Base-by-base conservation (phyloP, 2,888 invertebrate genomes). In the Diaphora mendica region DNA sequence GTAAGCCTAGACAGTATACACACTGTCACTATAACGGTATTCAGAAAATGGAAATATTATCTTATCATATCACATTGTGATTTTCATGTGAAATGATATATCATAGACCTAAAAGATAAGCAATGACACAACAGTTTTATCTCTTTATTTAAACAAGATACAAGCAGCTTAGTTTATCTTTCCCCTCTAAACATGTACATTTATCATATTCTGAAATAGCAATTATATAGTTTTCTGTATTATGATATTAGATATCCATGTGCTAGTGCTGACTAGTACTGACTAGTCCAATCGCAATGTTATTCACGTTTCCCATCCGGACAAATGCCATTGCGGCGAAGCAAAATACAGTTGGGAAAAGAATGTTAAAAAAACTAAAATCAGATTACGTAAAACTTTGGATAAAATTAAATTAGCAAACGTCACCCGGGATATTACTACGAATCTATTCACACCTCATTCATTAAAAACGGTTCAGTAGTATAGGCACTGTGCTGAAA, bases 21-120 rank as follows among this genome's bases (percentile, higher is more conserved):
- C 30, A 30, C 7, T 17, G 26, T 15, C 5, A 30, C 62, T 30
- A 15, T 2, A 17, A n/a, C 5, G 48, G 59, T 26, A 59, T 59
- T 59, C 5, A 59, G 26, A 59, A n/a, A 55, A 8, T 59, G 59
- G 39, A 64, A 65, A 39, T 65, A 39, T 35, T 39, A 39, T 33
- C 1, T 39, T 39, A n/a, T 65, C 65, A 23, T 65, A 65, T 65
- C 65, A 67, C 72, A 75, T 77, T 72, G 26, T 59, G 59, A 59
- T 59, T 59, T 59, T 15, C 26, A 26, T 15, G 59, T 59, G 26
- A 26, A 59, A 15, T 59, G 59, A 26, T 30, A 59, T 59, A 59
- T 59, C 48, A 59, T 15, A 59, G 15, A 51, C n/a, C 35, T 68
- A 15, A 23, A n/a, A 68, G 51, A 55, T 55, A 35, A 15, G 17